These are phyloP conservation scores for Selenia dentaria DNA, from an alignment of 2,888 invertebrate species.

Conservation along the genomic window DNA sequence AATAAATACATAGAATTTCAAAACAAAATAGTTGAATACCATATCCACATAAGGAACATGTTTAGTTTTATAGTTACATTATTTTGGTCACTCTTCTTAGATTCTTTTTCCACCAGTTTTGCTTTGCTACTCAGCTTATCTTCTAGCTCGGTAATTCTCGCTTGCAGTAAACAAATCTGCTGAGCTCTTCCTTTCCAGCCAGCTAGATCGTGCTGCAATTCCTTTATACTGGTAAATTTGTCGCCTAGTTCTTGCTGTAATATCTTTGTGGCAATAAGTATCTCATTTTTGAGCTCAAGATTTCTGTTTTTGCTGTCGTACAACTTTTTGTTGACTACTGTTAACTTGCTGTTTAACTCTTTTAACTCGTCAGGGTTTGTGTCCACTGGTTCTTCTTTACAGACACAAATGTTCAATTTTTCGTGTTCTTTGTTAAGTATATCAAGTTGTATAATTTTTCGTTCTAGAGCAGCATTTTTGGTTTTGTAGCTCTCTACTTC, in stretches of 20 bases:
- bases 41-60: constrained; percentile 10
- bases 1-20: too few relatives aligned
- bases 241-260: constrained; percentile 91
- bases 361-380: constrained; percentile 79
- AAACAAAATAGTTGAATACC: constrained; percentile 5
- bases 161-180: constrained; percentile 88
- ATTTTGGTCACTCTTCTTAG: constrained; percentile 59
- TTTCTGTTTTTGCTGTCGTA: constrained; percentile 89
- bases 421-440: constrained; percentile 63
- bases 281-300: constrained; percentile 88
- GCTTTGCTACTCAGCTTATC: constrained; percentile 82
- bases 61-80: constrained; percentile 44
- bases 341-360: constrained; percentile 85
- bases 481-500: constrained; percentile 86
- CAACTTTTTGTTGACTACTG: constrained; percentile 85
- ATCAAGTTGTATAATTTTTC: constrained; percentile 74
- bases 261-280: constrained; percentile 89
- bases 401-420: constrained; percentile 60
- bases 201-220: constrained; percentile 81
- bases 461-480: constrained; percentile 82
- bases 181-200: constrained; percentile 92
- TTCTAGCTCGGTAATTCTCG: constrained; percentile 87
- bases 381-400: constrained; percentile 75
- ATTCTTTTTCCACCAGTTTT: constrained; percentile 45
- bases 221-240: constrained; percentile 86